These are phyloP conservation scores for Pammene aurita DNA, from an alignment of 2,888 invertebrate species.

Conservation along the genomic window DNA sequence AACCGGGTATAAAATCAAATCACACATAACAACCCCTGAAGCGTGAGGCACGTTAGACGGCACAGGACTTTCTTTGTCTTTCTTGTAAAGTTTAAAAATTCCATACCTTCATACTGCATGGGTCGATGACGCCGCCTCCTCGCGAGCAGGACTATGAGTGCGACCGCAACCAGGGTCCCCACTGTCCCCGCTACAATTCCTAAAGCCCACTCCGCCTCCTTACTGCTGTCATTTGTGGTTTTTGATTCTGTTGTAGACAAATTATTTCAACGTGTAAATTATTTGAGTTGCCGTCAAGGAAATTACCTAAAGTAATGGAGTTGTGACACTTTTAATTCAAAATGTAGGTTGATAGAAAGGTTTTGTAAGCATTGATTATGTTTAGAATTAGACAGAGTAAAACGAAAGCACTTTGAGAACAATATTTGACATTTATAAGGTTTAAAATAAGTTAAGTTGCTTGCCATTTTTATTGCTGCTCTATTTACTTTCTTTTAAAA, in stretches of 20 bases:
- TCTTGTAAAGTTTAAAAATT: conserved; percentile 16
- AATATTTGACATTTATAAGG: too few species aligned
- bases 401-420: too few species aligned
- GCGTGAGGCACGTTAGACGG: too few species aligned
- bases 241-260: conserved; percentile 60
- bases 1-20: too few species aligned
- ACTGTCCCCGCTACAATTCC: conserved; percentile 88
- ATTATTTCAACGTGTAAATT: background rate
- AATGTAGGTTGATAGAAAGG: too few species aligned
- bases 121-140: conserved; percentile 82
- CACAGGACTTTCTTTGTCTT: background rate
- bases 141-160: conserved; percentile 84
- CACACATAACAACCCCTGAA: too few species aligned
- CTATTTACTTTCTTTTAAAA: too few species aligned
- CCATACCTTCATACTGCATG: conserved; percentile 77
- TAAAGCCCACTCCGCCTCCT: conserved; percentile 73
- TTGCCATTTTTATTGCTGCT: too few species aligned
- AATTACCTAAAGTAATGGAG: background rate
- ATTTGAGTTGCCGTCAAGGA: conserved; percentile 5
- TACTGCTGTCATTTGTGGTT: conserved; percentile 52
- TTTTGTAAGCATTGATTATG: too few species aligned
- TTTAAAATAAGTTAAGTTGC: too few species aligned
- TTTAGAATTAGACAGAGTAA: too few species aligned
- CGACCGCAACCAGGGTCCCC: conserved; percentile 86
- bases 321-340: too few species aligned